Conservation (phyloP, 1,140 invertebrate genomes). For the Dendroctonus valens region DNA sequence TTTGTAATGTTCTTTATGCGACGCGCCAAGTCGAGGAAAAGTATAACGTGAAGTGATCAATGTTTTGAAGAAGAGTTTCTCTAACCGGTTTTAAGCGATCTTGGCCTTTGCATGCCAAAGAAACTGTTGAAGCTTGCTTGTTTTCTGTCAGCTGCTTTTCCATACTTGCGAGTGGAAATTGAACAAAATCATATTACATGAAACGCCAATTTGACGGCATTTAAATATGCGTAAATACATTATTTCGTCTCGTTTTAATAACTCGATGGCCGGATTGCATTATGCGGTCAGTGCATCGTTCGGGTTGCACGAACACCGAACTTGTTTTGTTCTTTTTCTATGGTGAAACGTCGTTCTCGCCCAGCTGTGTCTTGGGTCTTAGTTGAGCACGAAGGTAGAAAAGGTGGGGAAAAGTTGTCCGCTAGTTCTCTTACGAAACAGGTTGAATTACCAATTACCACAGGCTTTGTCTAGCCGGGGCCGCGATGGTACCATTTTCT, state of each 20-base stretch:
- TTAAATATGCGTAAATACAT: background rate
- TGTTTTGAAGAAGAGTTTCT: too few species aligned
- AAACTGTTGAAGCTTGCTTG: too few species aligned
- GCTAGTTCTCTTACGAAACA: slow-evolving; percentile 29
- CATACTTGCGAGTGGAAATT: too few species aligned
- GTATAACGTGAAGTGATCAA: too few species aligned
- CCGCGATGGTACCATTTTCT: background rate
- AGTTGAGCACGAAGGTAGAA: slow-evolving; percentile 6
- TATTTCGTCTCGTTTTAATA: slow-evolving; percentile 15
- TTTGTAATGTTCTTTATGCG: too few species aligned
- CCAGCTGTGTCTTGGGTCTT: slow-evolving; percentile 32
- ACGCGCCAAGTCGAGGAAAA: too few species aligned
- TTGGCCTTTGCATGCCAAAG: too few species aligned
- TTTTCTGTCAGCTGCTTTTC: too few species aligned
- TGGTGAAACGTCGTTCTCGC: slow-evolving; percentile 24
- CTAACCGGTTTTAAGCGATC: too few species aligned
- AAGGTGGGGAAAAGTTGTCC: slow-evolving; percentile 20
- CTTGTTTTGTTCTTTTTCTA: slow-evolving; percentile 39
- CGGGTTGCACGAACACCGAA: slow-evolving; percentile 39
- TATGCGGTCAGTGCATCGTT: slow-evolving; percentile 42
- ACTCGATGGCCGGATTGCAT: slow-evolving; percentile 30
- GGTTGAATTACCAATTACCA: slow-evolving; percentile 32
- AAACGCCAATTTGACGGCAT: background rate
- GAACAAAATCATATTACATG: background rate
- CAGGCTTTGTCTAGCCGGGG: slow-evolving; percentile 26